These are phyloP conservation scores for Tenthredo livida DNA, from an alignment of 2,888 invertebrate genomes.

Conservation along the genomic window DNA sequence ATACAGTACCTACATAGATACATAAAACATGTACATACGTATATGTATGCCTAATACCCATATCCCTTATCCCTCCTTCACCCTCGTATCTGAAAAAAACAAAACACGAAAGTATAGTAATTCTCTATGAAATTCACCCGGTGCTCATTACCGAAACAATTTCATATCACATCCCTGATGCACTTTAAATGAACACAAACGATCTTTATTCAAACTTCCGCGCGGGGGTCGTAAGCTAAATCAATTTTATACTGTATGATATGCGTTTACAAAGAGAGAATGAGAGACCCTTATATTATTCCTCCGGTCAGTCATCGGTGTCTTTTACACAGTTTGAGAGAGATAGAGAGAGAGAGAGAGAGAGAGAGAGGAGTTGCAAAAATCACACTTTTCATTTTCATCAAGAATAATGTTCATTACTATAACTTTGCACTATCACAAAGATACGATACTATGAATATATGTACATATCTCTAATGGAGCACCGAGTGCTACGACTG, in stretches of 20 bases:
- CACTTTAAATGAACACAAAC: constrained; percentile 3
- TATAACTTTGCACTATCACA: not conserved
- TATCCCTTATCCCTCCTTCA: not conserved
- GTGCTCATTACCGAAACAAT: not conserved
- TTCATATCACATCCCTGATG: not conserved
- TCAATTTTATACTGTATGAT: not conserved
- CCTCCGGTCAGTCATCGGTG: not conserved
- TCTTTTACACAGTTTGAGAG: not conserved
- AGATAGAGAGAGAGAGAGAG: not conserved
- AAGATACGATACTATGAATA: not conserved
- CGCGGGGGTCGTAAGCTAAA: not conserved
- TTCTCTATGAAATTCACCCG: not conserved
- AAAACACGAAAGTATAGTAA: not conserved
- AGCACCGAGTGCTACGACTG: not conserved
- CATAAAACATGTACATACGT: not conserved
- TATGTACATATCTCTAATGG: not conserved
- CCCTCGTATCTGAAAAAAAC: not conserved
- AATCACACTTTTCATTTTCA: not conserved
- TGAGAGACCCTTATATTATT: not conserved
- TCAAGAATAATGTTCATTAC: no score
- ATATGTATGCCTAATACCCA: not conserved
- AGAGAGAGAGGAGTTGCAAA: not conserved
- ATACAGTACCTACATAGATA: not conserved
- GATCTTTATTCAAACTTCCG: not conserved
- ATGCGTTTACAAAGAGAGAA: not conserved